Percentiles rank a stretch among this genome's conserved stretches.
Conservation (phyloP, 2,888 invertebrate species). For the Ditula angustiorana region DNA sequence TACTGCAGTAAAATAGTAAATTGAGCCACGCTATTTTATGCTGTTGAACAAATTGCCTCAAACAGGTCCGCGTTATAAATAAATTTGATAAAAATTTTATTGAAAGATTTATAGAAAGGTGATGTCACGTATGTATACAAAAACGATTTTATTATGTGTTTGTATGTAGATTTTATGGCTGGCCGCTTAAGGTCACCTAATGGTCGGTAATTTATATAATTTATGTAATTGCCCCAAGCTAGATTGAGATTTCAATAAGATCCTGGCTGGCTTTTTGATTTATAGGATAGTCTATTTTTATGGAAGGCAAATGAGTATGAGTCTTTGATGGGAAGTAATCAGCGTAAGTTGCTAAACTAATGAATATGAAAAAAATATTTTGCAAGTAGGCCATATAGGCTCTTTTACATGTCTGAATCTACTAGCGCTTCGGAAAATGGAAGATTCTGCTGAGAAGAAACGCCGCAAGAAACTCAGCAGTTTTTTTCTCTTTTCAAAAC, state of each 20-base stretch:
- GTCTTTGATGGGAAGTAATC: too few relatives aligned
- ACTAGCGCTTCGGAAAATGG: too few relatives aligned
- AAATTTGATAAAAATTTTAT: conserved; percentile 7
- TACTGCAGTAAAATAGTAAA: neutral
- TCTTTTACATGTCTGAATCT: too few relatives aligned
- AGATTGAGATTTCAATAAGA: neutral
- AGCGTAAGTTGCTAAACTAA: too few relatives aligned
- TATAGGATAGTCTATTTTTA: too few relatives aligned
- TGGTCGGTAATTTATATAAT: conserved; percentile 18
- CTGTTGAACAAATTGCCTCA: conserved; percentile 10
- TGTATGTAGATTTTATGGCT: conserved; percentile 30
- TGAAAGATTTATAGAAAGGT: conserved; percentile 19
- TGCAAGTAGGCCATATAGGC: too few relatives aligned
- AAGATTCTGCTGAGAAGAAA: too few relatives aligned
- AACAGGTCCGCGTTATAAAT: conserved; percentile 9
- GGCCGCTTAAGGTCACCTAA: conserved; percentile 19
- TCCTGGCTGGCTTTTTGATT: neutral
- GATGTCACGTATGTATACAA: conserved; percentile 23
- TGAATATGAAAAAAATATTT: too few relatives aligned
- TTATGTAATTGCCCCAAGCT: conserved; percentile 1
- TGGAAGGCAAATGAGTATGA: too few relatives aligned
- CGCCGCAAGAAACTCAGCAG: too few relatives aligned
- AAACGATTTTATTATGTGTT: conserved; percentile 14
- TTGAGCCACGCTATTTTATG: conserved; percentile 1
- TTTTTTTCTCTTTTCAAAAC: too few relatives aligned